These are phyloP conservation scores for Empis stercorea DNA, from an alignment of 2,888 invertebrate species.

Conservation along the genomic window DNA sequence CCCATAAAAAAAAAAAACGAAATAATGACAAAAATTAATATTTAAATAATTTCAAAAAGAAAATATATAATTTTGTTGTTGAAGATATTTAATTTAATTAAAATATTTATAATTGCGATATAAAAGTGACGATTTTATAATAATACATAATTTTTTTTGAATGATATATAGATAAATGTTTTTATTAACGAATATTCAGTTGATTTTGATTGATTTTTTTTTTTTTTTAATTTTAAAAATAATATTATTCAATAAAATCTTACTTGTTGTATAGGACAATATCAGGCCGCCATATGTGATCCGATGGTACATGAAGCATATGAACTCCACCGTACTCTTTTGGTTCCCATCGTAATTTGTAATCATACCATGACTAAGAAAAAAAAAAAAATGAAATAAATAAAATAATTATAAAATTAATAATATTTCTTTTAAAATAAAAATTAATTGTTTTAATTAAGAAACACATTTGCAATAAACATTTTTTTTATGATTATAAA, in stretches of 20 bases:
- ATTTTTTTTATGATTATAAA: too few relatives aligned
- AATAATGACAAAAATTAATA: too few relatives aligned
- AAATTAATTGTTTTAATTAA: too few relatives aligned
- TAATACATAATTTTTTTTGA: too few relatives aligned
- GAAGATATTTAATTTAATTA: neutral
- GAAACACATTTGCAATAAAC: too few relatives aligned
- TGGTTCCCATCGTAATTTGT: slow-evolving; percentile 76
- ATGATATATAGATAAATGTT: too few relatives aligned
- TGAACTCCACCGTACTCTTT: slow-evolving; percentile 73
- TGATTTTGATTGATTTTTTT: neutral
- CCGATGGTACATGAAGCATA: slow-evolving; percentile 73
- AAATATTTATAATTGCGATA: neutral
- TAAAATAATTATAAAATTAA: neutral
- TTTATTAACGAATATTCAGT: neutral
- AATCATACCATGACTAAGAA: slow-evolving; percentile 75
- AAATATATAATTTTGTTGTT: too few relatives aligned
- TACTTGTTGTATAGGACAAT: slow-evolving; percentile 75
- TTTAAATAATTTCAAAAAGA: neutral
- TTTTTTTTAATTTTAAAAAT: neutral
- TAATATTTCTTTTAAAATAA: too few relatives aligned
- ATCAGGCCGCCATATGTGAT: slow-evolving; percentile 74
- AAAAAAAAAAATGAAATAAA: slow-evolving; percentile 13
- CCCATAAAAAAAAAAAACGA: too few relatives aligned
- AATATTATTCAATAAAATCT: slow-evolving; percentile 25
- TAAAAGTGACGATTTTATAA: neutral